Base-by-base conservation (phyloP, 2,113 vertebrate genomes). In the Muntiacus reevesi region DNA sequence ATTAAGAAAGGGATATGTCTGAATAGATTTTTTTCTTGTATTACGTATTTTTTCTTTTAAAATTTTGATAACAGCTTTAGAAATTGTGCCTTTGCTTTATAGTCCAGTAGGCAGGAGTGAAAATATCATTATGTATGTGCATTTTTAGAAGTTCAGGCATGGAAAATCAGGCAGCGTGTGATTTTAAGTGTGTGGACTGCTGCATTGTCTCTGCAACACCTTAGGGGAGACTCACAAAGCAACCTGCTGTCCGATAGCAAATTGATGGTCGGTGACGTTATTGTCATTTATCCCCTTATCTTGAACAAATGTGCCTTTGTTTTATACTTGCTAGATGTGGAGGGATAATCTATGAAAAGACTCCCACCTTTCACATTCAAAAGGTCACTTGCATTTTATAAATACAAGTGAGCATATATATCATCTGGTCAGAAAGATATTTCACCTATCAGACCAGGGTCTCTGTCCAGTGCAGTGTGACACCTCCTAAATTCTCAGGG, bases 321-420 rank as follows among this genome's bases (percentile, higher is more conserved):
- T 96, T 79, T 40, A 74, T 76, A 93, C 91, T 30, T 82, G 59
- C 82, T 89, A 19, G 45, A 50, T n/a, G 19, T 25, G 43, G 76
- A 93, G 50, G 54, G 40, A 27, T 54, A 67, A 86, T 96, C 59
- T 96, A 43, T 93, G 93, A 89, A 59, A 90, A 91, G 82, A 59
- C 87, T 62, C 27, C 23, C 28, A 54, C 36, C 40, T 87, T 94
- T 97, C 54, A 82, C 78, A 76, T 96, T 67, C 54, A 54, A 91
- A 93, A 93, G 76, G 21, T 89, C 92, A 60, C 87, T 81, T 91
- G 87, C 82, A 91, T 85, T 97, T 97, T 93, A 94, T 89, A 95
- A 96, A 93, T 76, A 93, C 40, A 74, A 95, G 54, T 40, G 78
- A 43, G 25, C 23, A 19, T 28, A 87, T 62, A 8, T 21, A 71